Percentiles rank a stretch among this genome's conserved stretches.
phyloP scores from a whole-genome alignment of 2,113 vertebrate genomes.

The Tursiops truncatus region DNA sequence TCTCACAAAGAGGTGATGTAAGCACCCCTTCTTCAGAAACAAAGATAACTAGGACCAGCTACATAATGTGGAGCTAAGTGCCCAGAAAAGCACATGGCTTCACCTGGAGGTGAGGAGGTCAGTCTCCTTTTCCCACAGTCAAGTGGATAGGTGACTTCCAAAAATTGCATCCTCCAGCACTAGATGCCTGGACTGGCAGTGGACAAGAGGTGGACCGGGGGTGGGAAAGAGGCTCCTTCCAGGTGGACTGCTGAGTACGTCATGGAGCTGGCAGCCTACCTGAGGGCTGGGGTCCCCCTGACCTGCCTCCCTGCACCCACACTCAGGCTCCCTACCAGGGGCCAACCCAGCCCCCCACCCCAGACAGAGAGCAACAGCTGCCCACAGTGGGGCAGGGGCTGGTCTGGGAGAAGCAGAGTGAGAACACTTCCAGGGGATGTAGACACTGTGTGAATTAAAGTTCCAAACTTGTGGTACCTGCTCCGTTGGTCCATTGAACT shows the following conservation, averaged over 20 bases:
- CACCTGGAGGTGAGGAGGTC: not conserved
- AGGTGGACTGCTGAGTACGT: accelerated
- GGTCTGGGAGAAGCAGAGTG: not conserved
- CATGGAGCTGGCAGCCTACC: not conserved
- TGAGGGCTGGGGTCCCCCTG: accelerated
- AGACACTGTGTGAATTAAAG: not conserved
- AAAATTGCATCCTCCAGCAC: not conserved
- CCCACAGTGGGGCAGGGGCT: not conserved
- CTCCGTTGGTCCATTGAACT: not conserved
- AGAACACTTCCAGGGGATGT: not conserved
- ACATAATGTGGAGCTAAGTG: not conserved
- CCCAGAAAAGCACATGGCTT: too few species aligned
- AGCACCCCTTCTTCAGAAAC: not conserved
- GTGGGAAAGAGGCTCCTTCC: not conserved
- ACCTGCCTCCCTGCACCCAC: not conserved
- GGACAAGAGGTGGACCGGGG: not conserved
- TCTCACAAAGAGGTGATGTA: not conserved
- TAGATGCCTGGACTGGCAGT: not conserved
- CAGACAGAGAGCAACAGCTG: not conserved
- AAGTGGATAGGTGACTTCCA: not conserved
- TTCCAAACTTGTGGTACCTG: not conserved
- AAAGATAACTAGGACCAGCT: not conserved
- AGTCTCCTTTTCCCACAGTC: not conserved
- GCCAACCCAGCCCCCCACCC: not conserved
- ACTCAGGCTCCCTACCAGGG: too few species aligned